Conservation (phyloP, 2,888 invertebrate genomes). For the Meandrusa payeni region DNA sequence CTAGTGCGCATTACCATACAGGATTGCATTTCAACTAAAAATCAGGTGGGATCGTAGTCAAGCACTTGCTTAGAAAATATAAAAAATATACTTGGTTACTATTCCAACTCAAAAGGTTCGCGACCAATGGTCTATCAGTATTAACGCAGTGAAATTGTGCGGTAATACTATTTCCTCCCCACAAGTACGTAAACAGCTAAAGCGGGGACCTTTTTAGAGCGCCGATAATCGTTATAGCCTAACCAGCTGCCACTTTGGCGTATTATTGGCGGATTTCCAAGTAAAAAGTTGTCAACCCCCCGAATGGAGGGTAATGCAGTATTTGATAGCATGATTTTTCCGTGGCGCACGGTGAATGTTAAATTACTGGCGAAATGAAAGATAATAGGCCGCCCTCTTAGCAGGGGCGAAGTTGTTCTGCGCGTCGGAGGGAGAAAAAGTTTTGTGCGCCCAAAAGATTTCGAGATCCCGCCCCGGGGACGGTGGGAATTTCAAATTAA, state of each 20-base stretch:
- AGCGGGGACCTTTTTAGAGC: constrained; percentile 59
- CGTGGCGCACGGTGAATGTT: constrained; percentile 71
- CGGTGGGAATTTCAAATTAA: constrained; percentile 44
- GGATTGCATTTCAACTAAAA: too few species aligned
- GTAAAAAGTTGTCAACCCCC: constrained; percentile 73
- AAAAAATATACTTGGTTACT: too few species aligned
- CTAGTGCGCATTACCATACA: too few species aligned
- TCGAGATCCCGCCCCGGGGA: constrained; percentile 61
- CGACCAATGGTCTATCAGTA: too few species aligned
- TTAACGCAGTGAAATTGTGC: too few species aligned
- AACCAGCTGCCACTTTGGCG: constrained; percentile 78
- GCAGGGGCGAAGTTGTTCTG: constrained; percentile 53
- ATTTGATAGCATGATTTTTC: constrained; percentile 77
- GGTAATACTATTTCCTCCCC: constrained; percentile 24
- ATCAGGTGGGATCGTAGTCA: too few species aligned
- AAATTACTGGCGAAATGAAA: constrained; percentile 79
- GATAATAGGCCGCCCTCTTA: constrained; percentile 74
- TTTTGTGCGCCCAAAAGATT: constrained; percentile 70
- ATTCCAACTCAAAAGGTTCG: too few species aligned
- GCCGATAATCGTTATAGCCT: constrained; percentile 74
- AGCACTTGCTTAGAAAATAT: too few species aligned
- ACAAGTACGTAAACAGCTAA: constrained; percentile 38
- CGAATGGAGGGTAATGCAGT: constrained; percentile 60
- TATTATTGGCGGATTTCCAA: constrained; percentile 75
- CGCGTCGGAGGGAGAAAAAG: constrained; percentile 53